phyloP scores from a whole-genome alignment of 1,140 invertebrate species.

The Oreohelix idahoensis region DNA sequence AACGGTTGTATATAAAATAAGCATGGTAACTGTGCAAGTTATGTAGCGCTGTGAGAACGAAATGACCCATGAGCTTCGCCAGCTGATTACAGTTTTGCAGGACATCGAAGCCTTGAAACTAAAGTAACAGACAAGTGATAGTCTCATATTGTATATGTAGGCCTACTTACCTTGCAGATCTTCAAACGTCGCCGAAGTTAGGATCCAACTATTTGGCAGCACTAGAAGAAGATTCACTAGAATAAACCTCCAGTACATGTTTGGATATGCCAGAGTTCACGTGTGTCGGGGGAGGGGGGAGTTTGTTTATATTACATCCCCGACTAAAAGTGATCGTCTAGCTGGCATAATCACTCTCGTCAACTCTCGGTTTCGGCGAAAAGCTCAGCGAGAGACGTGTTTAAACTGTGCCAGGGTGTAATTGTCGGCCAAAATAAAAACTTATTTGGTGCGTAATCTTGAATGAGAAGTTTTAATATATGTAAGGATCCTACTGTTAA shows the following conservation, averaged over 20 bases:
- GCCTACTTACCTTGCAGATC: not conserved
- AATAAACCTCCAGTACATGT: conserved; percentile 34
- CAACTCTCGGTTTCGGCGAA: conserved; percentile 13
- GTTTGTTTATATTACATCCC: conserved; percentile 30
- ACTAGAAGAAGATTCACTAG: conserved; percentile 28
- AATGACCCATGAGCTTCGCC: no score
- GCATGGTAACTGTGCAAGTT: no score
- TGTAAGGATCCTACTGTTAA: no score
- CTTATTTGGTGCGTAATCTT: no score
- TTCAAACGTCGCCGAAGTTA: not conserved
- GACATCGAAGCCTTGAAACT: no score
- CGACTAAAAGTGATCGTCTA: not conserved
- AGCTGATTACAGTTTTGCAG: no score
- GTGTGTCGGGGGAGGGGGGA: not conserved
- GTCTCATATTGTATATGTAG: no score
- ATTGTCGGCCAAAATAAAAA: not conserved
- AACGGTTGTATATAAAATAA: no score
- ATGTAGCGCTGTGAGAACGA: no score
- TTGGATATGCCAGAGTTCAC: conserved; percentile 13
- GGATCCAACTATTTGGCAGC: conserved; percentile 8
- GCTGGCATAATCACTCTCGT: conserved; percentile 42
- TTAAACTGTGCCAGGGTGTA: not conserved
- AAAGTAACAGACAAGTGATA: no score
- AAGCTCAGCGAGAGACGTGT: not conserved
- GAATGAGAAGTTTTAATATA: no score